Percentiles rank a stretch among this genome's conserved stretches.
These are phyloP conservation scores for Tachuris rubrigastra DNA, from an alignment of 2,113 vertebrate genomes.

Conservation along the genomic window DNA sequence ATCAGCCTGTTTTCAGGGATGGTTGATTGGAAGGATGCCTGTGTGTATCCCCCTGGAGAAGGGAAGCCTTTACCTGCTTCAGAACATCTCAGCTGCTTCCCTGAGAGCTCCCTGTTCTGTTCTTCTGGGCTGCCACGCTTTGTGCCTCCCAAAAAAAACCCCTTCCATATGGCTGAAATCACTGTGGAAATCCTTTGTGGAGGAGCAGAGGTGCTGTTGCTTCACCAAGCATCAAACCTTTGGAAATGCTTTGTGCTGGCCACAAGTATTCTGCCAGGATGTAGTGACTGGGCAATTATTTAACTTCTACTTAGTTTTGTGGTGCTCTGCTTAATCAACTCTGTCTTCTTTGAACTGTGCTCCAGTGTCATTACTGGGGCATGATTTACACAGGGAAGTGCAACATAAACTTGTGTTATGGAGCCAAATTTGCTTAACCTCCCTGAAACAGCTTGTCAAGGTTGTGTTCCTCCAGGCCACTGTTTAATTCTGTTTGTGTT, in stretches of 20 bases:
- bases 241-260: background rate
- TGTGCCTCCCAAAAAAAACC: background rate
- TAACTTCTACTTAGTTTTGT: background rate
- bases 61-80: background rate
- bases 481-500: background rate
- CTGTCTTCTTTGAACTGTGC: background rate
- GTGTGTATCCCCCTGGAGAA: background rate
- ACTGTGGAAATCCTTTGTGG: background rate
- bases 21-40: background rate
- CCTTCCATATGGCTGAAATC: background rate
- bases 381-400: background rate
- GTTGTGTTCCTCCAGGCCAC: background rate
- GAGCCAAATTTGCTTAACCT: constrained; percentile 9
- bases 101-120: background rate
- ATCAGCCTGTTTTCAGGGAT: background rate
- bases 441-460: background rate
- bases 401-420: background rate
- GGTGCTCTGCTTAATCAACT: background rate
- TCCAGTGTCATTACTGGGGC: background rate
- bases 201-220: background rate
- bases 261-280: background rate
- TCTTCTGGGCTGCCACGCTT: background rate
- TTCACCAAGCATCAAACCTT: background rate
- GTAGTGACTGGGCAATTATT: background rate
- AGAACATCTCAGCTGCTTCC: background rate